Evolutionary conservation across 2,888 invertebrate species (phyloP).

Genomic region (Molorchus minor): DNA sequence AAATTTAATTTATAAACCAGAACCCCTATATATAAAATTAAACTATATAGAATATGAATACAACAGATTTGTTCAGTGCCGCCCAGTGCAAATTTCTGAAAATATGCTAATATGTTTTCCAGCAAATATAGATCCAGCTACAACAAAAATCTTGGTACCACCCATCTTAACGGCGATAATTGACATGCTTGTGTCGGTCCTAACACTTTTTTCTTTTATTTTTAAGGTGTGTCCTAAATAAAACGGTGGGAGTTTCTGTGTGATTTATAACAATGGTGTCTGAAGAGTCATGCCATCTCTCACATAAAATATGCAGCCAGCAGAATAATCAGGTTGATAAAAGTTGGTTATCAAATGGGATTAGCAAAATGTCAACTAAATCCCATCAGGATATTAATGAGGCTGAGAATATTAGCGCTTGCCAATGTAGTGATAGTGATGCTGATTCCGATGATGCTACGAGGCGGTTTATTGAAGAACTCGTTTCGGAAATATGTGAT

Average conservation of each 20-base stretch:
- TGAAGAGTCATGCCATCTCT: conserved; percentile 36
- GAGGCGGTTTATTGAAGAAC: conserved; percentile 32
- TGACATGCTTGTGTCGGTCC: neutral
- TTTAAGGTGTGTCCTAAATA: conserved; percentile 2
- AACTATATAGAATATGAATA: no score
- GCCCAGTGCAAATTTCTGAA: no score
- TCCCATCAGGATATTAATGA: conserved; percentile 25
- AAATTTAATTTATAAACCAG: no score
- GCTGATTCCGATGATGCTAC: conserved; percentile 31
- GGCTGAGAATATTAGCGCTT: conserved; percentile 4
- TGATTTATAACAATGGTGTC: conserved; percentile 40
- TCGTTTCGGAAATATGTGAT: conserved; percentile 45
- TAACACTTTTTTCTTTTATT: neutral
- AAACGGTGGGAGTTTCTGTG: neutral
- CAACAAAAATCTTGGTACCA: conserved; percentile 6
- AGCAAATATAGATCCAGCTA: no score
- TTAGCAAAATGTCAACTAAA: conserved; percentile 40
- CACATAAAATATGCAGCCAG: conserved; percentile 30
- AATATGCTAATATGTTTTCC: no score
- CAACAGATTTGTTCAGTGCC: no score
- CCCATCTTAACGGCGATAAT: neutral
- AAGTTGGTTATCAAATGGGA: conserved; percentile 39
- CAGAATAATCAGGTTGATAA: conserved; percentile 35
- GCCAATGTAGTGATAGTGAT: conserved; percentile 22
- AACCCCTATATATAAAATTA: no score